Conservation (phyloP, 2,113 vertebrate species). For the Pitta sordida region DNA sequence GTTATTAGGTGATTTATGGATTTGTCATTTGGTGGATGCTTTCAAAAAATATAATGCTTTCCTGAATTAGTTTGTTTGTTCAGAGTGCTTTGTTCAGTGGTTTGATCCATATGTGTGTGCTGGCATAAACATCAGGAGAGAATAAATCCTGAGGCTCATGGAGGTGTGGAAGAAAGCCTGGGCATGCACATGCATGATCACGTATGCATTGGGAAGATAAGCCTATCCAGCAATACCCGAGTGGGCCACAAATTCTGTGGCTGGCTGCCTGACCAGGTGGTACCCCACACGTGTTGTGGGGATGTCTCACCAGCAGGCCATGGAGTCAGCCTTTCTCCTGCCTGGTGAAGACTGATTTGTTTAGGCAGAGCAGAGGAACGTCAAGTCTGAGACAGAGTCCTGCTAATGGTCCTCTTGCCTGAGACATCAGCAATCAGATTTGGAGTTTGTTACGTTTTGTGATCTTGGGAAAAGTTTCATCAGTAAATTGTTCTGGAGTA, state of each 20-base stretch:
- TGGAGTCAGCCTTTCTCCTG: not conserved
- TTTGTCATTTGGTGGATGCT: not conserved
- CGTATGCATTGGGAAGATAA: not conserved
- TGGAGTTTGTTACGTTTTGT: not conserved
- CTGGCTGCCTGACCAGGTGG: not conserved
- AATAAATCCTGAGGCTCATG: not conserved
- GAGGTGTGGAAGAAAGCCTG: not conserved
- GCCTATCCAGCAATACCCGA: accelerated
- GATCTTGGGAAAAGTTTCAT: not conserved
- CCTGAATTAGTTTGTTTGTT: not conserved
- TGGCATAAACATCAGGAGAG: not conserved
- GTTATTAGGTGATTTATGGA: not conserved
- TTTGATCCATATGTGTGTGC: not conserved
- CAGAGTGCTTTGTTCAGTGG: not conserved
- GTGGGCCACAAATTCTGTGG: too few relatives aligned
- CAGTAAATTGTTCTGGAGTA: not conserved
- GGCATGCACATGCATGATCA: accelerated
- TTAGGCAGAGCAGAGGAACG: not conserved
- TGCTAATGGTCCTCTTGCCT: not conserved
- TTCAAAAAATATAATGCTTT: not conserved
- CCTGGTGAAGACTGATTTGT: not conserved
- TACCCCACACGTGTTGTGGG: accelerated
- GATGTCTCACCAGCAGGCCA: accelerated
- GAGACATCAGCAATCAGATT: not conserved
- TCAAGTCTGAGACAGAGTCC: not conserved